Base-by-base conservation (phyloP, 2,888 invertebrate genomes). In the Thecocarcelia acutangulata region DNA sequence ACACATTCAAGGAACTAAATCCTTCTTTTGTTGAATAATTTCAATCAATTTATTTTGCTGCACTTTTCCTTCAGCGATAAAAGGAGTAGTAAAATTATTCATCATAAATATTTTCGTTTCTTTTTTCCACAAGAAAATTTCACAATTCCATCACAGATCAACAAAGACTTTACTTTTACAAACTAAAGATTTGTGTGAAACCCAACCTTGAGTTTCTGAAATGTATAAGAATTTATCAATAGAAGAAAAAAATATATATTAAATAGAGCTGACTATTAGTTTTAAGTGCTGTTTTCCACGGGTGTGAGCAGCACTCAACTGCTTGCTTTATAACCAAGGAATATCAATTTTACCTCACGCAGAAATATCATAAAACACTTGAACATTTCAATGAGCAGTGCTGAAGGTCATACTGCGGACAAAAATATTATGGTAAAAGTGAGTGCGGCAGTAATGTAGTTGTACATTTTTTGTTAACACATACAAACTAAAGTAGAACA, bases 321-420 rank as follows among this genome's bases (percentile, higher is more conserved):
- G 70, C 70, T 81, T 77, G 58, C 44, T 48, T 77, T 73, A 77
- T 74, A 77, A 69, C 69, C 81, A 50, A 58, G 40, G 63, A 58
- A 81, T 54, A 77, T 77, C 73, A 81, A 81, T 77, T 74, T 59
- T 73, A 64, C 73, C 77, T 77, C 81, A 81, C 81, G 77, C 81
- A 81, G 77, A 69, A 81, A 77, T 77, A 81, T 77, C 77, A 81
- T 81, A 81, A 81, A 81, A 77, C 77, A 24, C 24, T 24, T 24
- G 24, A 3, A 74, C 73, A 64, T 81, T 77, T 69, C 77, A 81
- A 69, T 69, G 63, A 77, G 69, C 69, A 69, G 64, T 74, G 61
- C 42, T 56, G 63, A 42, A 63, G 73, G 79, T 37, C 59, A 70
- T 28, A 64, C 42, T 58, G 64, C 37, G 24, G 54, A 73, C n/a